Evolutionary conservation across 2,797 vertebrate genomes (phyloP), one percentile per base, ranked within the genome.

Genomic region (Tenualosa ilisha): DNA sequence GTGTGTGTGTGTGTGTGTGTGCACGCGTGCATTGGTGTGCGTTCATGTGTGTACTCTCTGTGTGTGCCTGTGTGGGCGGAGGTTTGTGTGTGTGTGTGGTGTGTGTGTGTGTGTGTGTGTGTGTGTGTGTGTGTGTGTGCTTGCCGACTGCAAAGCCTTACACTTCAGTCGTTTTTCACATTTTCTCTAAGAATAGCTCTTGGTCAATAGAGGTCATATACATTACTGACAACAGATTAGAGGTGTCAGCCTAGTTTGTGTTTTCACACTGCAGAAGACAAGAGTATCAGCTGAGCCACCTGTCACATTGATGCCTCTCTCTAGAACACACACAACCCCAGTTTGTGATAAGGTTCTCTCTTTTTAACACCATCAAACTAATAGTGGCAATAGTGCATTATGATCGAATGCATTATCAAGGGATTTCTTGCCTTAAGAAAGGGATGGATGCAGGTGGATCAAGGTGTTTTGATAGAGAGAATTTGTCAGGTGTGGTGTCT

Each of bases 211-310:
- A 63, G 59, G 56, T 37, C 56, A 82, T 82, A 51, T 82, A 85
- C 84, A 85, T 85, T 85, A 82, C 84, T 65, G 84, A 51, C 54
- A 50, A 82, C 84, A 82, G 81, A 37, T 61, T 85, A 50, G 54
- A 85, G 46, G 37, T 22, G 37, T 68, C 63, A 31, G 24, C n/a
- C 68, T 68, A 20, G 51, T 3, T 4, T 72, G 50, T 46, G 63
- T 17, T 51, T 31, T 53, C n/a, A 8, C 22, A 15, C 9, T n/a
- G 8, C 13, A 20, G 13, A 13, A 20, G 46, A 84, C 20, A 51
- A 54, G 7, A 24, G 3, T 4, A 63, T 46, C 37, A 68, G 1
- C 61, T 49, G 11, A 61, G 31, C 22, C 49, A 37, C 46, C 9
- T 20, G 50, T 17, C 37, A 51, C 46, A 7, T 51, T 56, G 83